Evolutionary conservation across 2,113 vertebrate genomes (phyloP).

Genomic region (Burhinus oedicnemus): DNA sequence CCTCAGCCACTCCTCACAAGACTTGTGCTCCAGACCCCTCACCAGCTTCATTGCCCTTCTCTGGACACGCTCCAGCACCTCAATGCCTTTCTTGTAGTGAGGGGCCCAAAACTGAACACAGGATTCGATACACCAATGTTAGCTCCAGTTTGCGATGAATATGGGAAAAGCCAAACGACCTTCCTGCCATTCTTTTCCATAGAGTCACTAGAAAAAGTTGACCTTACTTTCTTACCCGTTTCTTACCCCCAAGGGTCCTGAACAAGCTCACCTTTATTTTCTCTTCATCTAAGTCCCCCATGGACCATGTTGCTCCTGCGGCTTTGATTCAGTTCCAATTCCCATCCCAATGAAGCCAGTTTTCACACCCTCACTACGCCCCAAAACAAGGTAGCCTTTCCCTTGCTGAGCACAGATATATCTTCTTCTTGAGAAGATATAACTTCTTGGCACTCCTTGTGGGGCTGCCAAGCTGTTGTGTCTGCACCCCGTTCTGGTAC

Average conservation of each 20-base stretch:
- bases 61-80: too few relatives aligned
- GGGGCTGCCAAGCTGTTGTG: neutral
- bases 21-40: too few relatives aligned
- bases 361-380: neutral
- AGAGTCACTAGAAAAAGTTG: neutral
- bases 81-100: too few relatives aligned
- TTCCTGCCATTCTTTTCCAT: neutral
- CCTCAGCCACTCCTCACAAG: too few relatives aligned
- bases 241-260: neutral
- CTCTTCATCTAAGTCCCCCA: neutral
- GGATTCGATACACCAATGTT: neutral
- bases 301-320: neutral
- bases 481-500: neutral
- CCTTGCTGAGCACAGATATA: neutral
- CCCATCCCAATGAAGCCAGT: neutral
- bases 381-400: neutral
- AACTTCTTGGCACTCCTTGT: neutral
- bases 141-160: neutral
- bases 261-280: neutral
- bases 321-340: neutral
- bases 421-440: neutral
- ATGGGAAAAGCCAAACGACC: neutral
- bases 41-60: too few relatives aligned
- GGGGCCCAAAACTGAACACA: too few relatives aligned
- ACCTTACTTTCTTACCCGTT: neutral